These are phyloP conservation scores for Pangasius macronema DNA, from an alignment of 2,797 vertebrate genomes.

Conservation along the genomic window DNA sequence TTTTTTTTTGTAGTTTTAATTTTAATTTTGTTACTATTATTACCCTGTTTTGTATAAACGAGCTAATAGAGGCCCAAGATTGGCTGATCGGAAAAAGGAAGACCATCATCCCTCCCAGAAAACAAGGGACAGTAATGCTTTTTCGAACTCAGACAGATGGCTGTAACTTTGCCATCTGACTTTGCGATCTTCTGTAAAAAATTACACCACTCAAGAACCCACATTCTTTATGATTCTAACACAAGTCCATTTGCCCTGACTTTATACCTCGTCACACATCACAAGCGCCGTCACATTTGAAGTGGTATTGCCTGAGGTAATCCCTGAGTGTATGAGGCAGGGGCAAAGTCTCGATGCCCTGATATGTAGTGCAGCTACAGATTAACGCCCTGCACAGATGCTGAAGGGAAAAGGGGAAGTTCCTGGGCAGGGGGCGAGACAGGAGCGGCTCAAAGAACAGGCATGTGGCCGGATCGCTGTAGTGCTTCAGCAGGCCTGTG, in stretches of 20 bases:
- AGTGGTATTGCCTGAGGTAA: slow-evolving; percentile 93
- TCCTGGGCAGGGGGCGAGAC: slow-evolving; percentile 87
- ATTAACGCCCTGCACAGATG: slow-evolving; percentile 91
- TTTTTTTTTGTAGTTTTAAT: neutral
- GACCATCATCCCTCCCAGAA: neutral
- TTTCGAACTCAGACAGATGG: neutral
- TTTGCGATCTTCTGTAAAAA: neutral
- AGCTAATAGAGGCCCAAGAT: neutral
- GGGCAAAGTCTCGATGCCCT: slow-evolving; percentile 83
- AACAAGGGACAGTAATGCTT: neutral
- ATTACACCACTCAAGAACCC: neutral
- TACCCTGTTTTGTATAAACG: neutral
- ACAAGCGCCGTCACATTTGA: slow-evolving; percentile 84
- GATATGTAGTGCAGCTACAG: slow-evolving; percentile 89
- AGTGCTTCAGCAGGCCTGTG: slow-evolving; percentile 90
- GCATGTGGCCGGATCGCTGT: slow-evolving; percentile 91
- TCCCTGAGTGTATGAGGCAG: slow-evolving; percentile 88
- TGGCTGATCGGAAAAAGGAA: neutral
- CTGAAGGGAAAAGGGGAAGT: slow-evolving; percentile 93
- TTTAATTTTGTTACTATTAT: neutral
- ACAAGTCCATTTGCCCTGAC: neutral
- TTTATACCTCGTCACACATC: slow-evolving; percentile 55
- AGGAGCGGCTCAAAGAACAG: slow-evolving; percentile 97
- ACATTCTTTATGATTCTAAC: neutral
- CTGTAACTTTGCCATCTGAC: neutral